phyloP scores from a whole-genome alignment of 1,140 invertebrate species.

The Diachasma alloeum region DNA sequence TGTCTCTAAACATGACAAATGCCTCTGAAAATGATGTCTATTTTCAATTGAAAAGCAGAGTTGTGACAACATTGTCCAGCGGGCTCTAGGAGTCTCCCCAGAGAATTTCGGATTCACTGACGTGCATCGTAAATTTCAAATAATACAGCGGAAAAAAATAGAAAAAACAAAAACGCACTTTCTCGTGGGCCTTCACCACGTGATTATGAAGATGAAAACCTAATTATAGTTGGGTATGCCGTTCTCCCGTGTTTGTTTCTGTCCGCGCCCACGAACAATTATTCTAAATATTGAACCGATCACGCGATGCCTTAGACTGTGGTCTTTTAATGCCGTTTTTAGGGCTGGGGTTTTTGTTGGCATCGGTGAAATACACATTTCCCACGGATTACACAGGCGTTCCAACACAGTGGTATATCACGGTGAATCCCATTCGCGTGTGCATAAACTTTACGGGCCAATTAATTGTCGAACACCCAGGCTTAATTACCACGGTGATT shows the following conservation, averaged over 20 bases:
- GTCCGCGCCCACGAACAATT: neutral
- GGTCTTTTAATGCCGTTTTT: neutral
- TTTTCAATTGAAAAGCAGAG: no score
- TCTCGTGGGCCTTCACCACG: no score
- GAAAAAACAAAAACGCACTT: no score
- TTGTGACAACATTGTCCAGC: no score
- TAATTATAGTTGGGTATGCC: neutral
- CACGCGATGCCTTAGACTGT: neutral
- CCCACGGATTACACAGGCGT: neutral
- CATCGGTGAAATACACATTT: neutral
- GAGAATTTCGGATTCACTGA: no score
- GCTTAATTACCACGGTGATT: neutral
- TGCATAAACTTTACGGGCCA: conserved; percentile 6
- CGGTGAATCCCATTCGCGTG: neutral
- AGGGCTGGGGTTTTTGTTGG: neutral
- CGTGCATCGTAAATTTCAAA: no score
- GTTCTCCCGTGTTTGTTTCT: neutral
- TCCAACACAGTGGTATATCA: neutral
- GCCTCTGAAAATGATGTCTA: no score
- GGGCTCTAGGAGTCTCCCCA: no score
- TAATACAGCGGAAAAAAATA: no score
- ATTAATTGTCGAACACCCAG: conserved; percentile 9
- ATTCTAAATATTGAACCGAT: neutral
- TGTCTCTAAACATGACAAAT: no score
- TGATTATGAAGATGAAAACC: neutral